Percentiles rank a stretch among this genome's conserved stretches.
phyloP scores from a whole-genome alignment of 64 coral and sea anemone genomes.

The Acropora yongei region DNA sequence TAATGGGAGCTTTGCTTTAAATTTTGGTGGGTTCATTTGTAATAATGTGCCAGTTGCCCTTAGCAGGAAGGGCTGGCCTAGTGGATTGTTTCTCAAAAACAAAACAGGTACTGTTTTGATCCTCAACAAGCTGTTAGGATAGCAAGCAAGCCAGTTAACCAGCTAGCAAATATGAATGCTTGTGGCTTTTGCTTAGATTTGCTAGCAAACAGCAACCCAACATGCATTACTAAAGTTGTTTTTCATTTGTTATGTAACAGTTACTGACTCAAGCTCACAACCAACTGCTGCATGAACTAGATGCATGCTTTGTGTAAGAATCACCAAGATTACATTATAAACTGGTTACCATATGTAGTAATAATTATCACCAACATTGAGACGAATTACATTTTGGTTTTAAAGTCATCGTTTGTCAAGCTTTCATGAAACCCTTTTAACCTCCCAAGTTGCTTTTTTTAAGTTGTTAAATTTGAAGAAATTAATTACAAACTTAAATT shows the following conservation, averaged over 20 bases:
- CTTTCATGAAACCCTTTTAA: background rate
- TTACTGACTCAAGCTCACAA: background rate
- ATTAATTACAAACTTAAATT: background rate
- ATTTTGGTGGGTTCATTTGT: too few relatives aligned
- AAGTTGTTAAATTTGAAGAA: background rate
- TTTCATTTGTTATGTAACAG: slow-evolving; percentile 26
- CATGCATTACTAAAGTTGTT: too few relatives aligned
- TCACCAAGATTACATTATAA: background rate
- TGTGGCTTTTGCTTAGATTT: background rate
- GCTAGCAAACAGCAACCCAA: background rate
- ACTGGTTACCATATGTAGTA: background rate
- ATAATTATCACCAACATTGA: background rate
- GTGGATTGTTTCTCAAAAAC: too few relatives aligned
- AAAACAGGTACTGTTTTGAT: too few relatives aligned
- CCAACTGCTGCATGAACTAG: slow-evolving; percentile 15
- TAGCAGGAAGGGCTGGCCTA: too few relatives aligned
- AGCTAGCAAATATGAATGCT: background rate
- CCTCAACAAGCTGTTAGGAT: too few relatives aligned
- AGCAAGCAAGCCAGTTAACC: too few relatives aligned
- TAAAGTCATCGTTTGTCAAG: background rate
- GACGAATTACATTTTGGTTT: background rate
- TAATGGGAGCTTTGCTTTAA: too few relatives aligned
- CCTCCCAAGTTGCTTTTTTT: too few relatives aligned
- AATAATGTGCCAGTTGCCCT: too few relatives aligned
- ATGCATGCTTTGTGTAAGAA: slow-evolving; percentile 25